A percentile compares a stretch with the other conserved stretches of the same genome.
Conservation (phyloP, 2,888 invertebrate genomes). For the Apotomis capreana region DNA sequence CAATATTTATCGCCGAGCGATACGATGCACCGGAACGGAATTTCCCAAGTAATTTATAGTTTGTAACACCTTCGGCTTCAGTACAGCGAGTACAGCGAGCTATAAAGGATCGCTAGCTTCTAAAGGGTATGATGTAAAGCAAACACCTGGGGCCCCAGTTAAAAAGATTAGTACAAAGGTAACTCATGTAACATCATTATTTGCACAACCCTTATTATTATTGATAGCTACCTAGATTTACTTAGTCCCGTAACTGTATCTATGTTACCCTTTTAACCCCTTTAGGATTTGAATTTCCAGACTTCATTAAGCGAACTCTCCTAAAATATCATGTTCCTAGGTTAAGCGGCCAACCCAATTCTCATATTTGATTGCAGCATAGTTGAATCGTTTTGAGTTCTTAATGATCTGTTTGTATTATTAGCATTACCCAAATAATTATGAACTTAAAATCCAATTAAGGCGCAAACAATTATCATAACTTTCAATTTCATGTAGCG, state of each 20-base stretch:
- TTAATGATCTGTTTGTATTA: constrained; percentile 12
- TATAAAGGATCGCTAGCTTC: constrained; percentile 22
- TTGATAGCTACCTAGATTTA: constrained; percentile 22
- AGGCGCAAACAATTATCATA: constrained; percentile 28
- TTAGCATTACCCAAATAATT: constrained; percentile 13
- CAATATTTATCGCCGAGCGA: constrained; percentile 76
- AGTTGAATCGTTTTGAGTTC: not conserved
- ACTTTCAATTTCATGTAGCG: constrained; percentile 43
- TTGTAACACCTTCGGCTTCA: constrained; percentile 65
- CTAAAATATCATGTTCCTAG: constrained; percentile 36
- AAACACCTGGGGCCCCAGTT: constrained; percentile 22
- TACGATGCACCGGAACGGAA: constrained; percentile 70
- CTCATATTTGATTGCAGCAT: not conserved
- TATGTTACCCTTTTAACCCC: constrained; percentile 27
- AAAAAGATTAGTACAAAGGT: constrained; percentile 3
- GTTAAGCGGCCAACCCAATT: constrained; percentile 9
- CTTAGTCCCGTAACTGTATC: constrained; percentile 20
- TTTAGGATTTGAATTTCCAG: constrained; percentile 31
- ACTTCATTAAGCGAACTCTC: constrained; percentile 31
- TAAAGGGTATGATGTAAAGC: constrained; percentile 16
- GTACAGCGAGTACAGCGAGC: constrained; percentile 39
- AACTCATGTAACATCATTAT: constrained; percentile 6
- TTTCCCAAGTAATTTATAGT: constrained; percentile 78
- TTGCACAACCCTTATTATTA: constrained; percentile 20
- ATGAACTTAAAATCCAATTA: not conserved